Percentiles rank a stretch among this genome's conserved stretches.
phyloP scores from a whole-genome alignment of 2,113 vertebrate genomes.

The Talpa occidentalis region DNA sequence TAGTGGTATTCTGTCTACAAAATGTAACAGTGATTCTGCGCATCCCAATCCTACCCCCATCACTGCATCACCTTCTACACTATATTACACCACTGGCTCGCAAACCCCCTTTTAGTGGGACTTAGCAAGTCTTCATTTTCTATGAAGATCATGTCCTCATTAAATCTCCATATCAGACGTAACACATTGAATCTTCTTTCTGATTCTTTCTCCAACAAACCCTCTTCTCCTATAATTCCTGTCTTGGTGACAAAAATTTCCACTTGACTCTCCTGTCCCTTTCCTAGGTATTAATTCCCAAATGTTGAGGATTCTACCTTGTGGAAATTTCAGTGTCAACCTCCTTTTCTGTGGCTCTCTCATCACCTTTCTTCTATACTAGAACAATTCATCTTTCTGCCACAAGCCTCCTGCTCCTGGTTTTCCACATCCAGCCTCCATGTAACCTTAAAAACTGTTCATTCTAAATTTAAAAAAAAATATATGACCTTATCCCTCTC shows the following conservation, averaged over 20 bases:
- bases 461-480: background rate
- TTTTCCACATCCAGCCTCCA: background rate
- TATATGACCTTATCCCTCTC: background rate
- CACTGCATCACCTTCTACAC: background rate
- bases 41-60: background rate
- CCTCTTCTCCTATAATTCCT: background rate
- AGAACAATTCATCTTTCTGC: background rate
- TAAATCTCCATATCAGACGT: background rate
- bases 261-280: background rate
- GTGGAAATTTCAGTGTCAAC: background rate
- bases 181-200: background rate
- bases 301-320: background rate
- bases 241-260: background rate
- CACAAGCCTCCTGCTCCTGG: background rate
- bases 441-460: background rate
- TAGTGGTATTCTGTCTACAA: background rate
- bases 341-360: background rate
- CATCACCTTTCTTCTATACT: background rate
- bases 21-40: background rate
- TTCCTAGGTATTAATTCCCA: background rate
- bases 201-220: background rate
- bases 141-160: no score
- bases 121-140: background rate
- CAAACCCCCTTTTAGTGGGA: background rate
- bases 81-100: fast-evolving